Conservation (phyloP, 53 echinoderm and acorn worm species). For the Antedon mediterranea region DNA sequence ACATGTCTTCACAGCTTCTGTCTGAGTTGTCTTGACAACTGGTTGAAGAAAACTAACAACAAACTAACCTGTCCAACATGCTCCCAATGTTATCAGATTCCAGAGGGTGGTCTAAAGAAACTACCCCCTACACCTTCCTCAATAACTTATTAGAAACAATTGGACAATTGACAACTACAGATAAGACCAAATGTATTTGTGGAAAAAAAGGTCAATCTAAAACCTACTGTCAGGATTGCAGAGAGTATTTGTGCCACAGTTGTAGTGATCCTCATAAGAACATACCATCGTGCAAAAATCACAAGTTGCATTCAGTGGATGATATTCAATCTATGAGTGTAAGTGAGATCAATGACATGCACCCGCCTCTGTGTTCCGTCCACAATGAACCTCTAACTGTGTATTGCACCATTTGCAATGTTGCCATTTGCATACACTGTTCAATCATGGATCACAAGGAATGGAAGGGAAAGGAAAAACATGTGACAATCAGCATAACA, state of each 20-base stretch:
- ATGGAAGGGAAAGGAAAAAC: not conserved
- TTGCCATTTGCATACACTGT: not conserved
- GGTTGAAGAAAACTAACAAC: not conserved
- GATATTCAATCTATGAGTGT: not conserved
- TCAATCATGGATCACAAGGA: not conserved
- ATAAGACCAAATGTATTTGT: not conserved
- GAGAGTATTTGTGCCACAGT: not conserved
- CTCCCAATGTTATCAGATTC: not conserved
- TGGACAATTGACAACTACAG: not conserved
- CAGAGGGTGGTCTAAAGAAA: not conserved
- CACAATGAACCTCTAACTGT: not conserved
- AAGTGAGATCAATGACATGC: not conserved
- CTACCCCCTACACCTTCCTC: not conserved
- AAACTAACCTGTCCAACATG: not conserved
- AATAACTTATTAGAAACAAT: not conserved
- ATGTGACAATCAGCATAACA: not conserved
- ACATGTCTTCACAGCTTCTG: conserved; percentile 1
- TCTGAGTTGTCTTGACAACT: not conserved
- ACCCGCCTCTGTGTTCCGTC: not conserved
- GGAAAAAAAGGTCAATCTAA: not conserved
- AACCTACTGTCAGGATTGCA: not conserved
- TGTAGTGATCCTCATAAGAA: not conserved
- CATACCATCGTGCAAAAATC: not conserved
- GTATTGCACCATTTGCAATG: not conserved
- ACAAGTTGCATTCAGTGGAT: not conserved